Evolutionary conservation across 2,113 vertebrate genomes (phyloP), one percentile per base, ranked within the genome.

Genomic region (Abramis brama): DNA sequence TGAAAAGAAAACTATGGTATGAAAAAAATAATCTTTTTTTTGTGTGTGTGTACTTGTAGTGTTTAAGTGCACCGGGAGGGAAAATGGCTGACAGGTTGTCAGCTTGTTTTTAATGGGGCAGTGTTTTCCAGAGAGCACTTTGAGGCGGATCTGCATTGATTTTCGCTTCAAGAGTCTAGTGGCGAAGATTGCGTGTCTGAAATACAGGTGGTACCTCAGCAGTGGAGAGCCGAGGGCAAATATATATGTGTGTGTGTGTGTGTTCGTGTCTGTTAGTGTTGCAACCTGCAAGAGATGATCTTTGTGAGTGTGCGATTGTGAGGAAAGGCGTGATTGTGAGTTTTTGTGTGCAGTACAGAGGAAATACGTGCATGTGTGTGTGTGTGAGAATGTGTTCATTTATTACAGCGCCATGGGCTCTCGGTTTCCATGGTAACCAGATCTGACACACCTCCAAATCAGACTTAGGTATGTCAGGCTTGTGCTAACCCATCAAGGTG

Each of bases 401-500:
- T 86, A 36, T 75, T 60, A 75, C 19, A 13, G 36, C 9, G 71
- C 85, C 0, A 71, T 59, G 60, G 57, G 79, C 80, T 68, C 62
- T 71, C 25, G 5, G 80, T 85, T 79, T 71, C 83, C 79, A 78
- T 81, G 45, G 87, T 45, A 85, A 82, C 83, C 30, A 5, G 25
- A 12, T 85, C 33, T 85, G 83, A 87, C 83, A 75, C 27, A 30
- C 83, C 84, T 85, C 79, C 30, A 39, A 85, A 82, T 47, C 33
- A 80, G 66, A 76, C 66, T 76, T 80, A 17, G 83, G 83, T 77
- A 88, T 85, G 78, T 79, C 68, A 60, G 59, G 60, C 73, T 77
- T 85, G 79, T 78, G 78, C 79, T 55, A 76, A 88, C 79, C 80
- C 50, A 64, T 85, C 36, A 60, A 60, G 62, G 83, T 83, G 74